A percentile compares a stretch with the other conserved stretches of the same genome.
phyloP scores from a whole-genome alignment of 2,888 invertebrate species.

The Aphidoletes aphidimyza region DNA sequence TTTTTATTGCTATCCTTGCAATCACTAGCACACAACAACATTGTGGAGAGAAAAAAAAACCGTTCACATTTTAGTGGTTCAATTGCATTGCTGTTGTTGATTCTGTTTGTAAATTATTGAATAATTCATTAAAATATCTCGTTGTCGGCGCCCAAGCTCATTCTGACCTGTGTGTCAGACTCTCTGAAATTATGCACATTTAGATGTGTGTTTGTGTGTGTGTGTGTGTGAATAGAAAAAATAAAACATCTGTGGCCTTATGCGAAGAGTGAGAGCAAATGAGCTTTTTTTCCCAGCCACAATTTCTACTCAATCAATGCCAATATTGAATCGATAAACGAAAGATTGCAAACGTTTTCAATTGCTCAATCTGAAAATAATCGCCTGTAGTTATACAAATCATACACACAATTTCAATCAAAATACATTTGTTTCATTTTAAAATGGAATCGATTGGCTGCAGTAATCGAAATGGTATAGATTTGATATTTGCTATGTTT shows the following conservation, averaged over 20 bases:
- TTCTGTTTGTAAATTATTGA: neutral
- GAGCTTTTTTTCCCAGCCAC: neutral
- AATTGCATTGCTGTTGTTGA: neutral
- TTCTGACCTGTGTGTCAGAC: neutral
- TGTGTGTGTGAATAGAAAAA: neutral
- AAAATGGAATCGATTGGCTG: neutral
- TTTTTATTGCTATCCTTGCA: neutral
- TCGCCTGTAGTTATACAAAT: constrained; percentile 51
- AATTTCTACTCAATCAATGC: neutral
- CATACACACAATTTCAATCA: neutral
- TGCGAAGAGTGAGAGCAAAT: neutral
- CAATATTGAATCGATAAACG: neutral
- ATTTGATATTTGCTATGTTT: neutral
- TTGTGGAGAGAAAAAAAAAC: too few relatives aligned
- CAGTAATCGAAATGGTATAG: neutral
- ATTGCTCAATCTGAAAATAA: neutral
- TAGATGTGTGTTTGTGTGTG: neutral
- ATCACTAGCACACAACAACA: too few relatives aligned
- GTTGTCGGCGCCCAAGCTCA: neutral
- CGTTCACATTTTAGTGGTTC: neutral
- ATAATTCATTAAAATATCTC: constrained; percentile 14
- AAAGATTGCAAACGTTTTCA: neutral
- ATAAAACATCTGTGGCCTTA: neutral
- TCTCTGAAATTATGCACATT: neutral
- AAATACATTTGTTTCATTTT: neutral